Conservation (phyloP, 2,797 vertebrate species). For the Cyclura pinguis region DNA sequence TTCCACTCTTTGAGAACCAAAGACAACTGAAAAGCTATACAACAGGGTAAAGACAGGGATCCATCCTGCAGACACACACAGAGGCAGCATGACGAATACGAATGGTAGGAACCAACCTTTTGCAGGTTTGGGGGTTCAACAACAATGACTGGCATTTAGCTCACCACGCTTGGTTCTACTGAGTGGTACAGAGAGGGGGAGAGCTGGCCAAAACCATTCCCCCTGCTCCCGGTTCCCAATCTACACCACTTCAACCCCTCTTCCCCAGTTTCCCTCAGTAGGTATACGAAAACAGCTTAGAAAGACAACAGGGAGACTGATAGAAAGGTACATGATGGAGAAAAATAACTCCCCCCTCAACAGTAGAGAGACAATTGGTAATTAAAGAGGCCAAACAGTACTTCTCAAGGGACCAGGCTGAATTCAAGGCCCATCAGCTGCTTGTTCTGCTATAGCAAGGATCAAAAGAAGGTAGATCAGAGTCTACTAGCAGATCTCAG, state of each 20-base stretch:
- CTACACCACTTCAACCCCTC: neutral
- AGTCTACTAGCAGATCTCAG: neutral
- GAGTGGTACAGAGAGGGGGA: neutral
- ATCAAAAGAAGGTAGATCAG: neutral
- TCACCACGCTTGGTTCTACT: neutral
- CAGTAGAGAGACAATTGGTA: neutral
- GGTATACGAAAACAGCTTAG: neutral
- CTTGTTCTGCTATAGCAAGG: neutral
- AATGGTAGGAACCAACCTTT: neutral
- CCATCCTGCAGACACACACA: neutral
- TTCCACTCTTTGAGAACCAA: neutral
- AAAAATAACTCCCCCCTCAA: neutral
- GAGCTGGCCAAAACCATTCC: neutral
- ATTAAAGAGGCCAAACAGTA: neutral
- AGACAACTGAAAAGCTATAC: neutral
- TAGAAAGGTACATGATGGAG: neutral
- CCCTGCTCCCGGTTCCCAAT: neutral
- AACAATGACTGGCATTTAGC: neutral
- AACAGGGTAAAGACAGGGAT: neutral
- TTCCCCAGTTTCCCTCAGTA: neutral
- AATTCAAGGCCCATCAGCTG: neutral
- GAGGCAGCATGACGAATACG: neutral
- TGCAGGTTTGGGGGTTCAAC: neutral
- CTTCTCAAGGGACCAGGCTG: too few relatives aligned
- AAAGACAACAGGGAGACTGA: neutral